Conservation (phyloP, 1,140 invertebrate genomes). For the Sycophaga agraensis region DNA sequence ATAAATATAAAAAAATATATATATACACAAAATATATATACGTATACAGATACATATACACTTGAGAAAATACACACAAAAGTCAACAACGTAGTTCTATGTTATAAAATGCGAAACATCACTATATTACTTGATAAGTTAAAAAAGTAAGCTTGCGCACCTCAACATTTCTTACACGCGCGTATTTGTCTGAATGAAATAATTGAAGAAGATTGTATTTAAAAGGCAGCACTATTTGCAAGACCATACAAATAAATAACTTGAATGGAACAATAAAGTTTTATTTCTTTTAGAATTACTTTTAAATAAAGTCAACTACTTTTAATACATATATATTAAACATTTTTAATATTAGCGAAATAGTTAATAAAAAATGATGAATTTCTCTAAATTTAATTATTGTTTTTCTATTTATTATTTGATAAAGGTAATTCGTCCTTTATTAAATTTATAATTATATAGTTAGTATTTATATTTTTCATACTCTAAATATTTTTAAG, state of each 20-base stretch:
- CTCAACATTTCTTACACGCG: slow-evolving; percentile 33
- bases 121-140: slow-evolving; percentile 27
- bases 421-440: too few relatives aligned
- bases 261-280: slow-evolving; percentile 33
- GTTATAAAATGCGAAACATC: slow-evolving; percentile 31
- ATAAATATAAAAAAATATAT: slow-evolving; percentile 37
- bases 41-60: slow-evolving; percentile 15
- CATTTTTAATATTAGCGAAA: too few relatives aligned
- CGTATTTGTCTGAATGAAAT: slow-evolving; percentile 27
- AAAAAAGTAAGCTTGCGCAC: slow-evolving; percentile 26
- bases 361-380: too few relatives aligned
- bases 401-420: too few relatives aligned
- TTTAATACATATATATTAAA: too few relatives aligned
- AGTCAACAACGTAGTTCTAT: slow-evolving; percentile 25
- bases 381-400: too few relatives aligned
- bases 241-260: slow-evolving; percentile 37
- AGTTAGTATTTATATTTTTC: too few relatives aligned
- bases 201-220: slow-evolving; percentile 27
- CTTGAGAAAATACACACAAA: slow-evolving; percentile 17
- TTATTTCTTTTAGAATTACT: too few relatives aligned
- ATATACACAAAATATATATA: slow-evolving; percentile 24
- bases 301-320: too few relatives aligned
- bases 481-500: too few relatives aligned
- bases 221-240: slow-evolving; percentile 33
- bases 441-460: too few relatives aligned